Evolutionary conservation across 2,888 invertebrate genomes (phyloP).

Genomic region (Anoplius nigerrimus): DNA sequence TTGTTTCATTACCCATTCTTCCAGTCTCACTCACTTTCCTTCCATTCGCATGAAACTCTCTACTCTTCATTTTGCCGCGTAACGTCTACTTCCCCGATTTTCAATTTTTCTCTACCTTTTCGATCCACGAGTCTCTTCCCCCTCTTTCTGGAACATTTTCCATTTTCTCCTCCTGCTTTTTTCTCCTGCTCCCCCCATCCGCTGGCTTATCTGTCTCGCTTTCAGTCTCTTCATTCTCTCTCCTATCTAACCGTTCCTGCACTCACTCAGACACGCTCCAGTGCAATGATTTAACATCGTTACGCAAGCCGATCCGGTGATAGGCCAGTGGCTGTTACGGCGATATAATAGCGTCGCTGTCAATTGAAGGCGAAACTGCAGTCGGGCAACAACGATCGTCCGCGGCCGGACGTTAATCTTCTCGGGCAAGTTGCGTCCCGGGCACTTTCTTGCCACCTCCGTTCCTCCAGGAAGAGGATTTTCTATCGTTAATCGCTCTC

Average conservation of each 20-base stretch:
- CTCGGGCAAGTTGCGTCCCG: neutral
- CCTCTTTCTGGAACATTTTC: neutral
- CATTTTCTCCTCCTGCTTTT: no score
- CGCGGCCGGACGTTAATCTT: constrained; percentile 29
- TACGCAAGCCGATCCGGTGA: constrained; percentile 34
- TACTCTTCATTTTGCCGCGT: no score
- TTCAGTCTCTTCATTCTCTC: neutral
- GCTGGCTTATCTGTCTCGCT: no score
- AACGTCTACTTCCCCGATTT: no score
- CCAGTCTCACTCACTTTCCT: neutral
- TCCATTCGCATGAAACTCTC: no score
- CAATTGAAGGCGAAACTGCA: constrained; percentile 24
- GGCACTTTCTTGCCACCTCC: constrained; percentile 14
- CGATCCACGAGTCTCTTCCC: no score
- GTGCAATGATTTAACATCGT: constrained; percentile 40
- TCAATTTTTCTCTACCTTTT: no score
- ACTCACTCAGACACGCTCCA: constrained; percentile 15
- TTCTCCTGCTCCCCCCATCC: no score
- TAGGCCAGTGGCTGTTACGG: constrained; percentile 18
- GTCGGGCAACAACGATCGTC: constrained; percentile 18
- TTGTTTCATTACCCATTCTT: constrained; percentile 8
- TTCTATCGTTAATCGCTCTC: neutral
- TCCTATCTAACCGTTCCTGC: neutral
- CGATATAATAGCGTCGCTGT: constrained; percentile 19
- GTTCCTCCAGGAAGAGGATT: neutral